Conservation (phyloP, 2,113 vertebrate species). For the Pseudorectes ferrugineus region DNA sequence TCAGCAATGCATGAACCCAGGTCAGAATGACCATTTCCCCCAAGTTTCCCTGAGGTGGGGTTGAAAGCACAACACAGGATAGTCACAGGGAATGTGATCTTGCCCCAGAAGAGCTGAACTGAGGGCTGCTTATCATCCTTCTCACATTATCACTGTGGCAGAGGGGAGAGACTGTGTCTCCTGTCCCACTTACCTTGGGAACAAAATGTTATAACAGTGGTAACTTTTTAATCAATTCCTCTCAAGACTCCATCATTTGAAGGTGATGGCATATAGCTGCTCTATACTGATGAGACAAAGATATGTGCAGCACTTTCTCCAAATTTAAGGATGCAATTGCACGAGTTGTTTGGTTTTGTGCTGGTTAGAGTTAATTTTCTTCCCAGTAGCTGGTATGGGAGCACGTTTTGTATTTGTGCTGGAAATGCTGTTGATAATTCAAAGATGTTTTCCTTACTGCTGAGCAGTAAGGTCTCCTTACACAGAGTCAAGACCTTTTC, state of each 20-base stretch:
- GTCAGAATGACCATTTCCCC: background rate
- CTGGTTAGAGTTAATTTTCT: background rate
- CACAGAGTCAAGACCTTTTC: background rate
- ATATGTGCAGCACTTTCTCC: background rate
- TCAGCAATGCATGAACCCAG: background rate
- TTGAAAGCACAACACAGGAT: background rate
- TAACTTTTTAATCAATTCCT: background rate
- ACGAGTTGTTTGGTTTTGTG: background rate
- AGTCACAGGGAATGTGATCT: background rate
- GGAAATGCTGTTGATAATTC: background rate
- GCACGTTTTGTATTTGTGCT: background rate
- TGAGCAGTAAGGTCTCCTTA: background rate
- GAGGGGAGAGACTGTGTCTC: background rate
- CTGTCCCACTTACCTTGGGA: background rate
- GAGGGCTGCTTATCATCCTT: background rate
- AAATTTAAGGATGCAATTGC: background rate
- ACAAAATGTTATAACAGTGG: background rate
- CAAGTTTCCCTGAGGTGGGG: rapidly evolving
- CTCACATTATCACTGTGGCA: background rate
- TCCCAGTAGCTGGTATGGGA: background rate
- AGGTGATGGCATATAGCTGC: background rate
- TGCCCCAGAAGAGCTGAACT: background rate
- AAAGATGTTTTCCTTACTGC: background rate
- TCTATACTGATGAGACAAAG: background rate
- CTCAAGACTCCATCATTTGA: background rate